phyloP scores from a whole-genome alignment of 2,113 vertebrate genomes.

The Orycteropus afer region DNA sequence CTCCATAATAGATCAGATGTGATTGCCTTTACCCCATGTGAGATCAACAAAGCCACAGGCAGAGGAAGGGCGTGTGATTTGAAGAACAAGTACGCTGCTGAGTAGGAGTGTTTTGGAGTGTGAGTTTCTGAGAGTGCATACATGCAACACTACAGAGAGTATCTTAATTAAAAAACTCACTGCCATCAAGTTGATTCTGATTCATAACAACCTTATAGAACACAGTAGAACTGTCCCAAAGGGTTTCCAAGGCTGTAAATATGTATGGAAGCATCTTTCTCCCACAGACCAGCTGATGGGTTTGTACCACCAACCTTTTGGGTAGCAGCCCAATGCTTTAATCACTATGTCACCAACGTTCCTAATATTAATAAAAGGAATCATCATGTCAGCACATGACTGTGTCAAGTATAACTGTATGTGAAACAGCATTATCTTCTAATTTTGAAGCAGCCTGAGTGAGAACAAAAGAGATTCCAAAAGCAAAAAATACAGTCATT shows the following conservation, averaged over 20 bases:
- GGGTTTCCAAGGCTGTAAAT: too few relatives aligned
- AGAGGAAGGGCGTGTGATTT: slow-evolving; percentile 48
- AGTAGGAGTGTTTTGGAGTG: slow-evolving; percentile 39
- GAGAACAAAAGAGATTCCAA: not conserved
- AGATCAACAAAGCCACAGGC: slow-evolving; percentile 48
- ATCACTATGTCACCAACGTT: too few relatives aligned
- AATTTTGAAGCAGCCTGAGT: slow-evolving; percentile 20
- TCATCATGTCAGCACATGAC: slow-evolving; percentile 47
- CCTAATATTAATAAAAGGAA: slow-evolving; percentile 49
- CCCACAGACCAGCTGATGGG: too few relatives aligned
- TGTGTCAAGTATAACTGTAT: slow-evolving; percentile 33
- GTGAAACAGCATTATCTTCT: slow-evolving; percentile 52
- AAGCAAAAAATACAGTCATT: not conserved
- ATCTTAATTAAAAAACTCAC: too few relatives aligned
- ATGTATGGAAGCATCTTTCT: too few relatives aligned
- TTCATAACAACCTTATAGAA: too few relatives aligned
- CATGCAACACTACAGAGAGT: not conserved
- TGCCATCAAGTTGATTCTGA: too few relatives aligned
- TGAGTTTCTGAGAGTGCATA: slow-evolving; percentile 45
- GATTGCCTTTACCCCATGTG: not conserved
- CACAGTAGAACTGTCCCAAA: too few relatives aligned
- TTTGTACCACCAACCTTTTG: too few relatives aligned
- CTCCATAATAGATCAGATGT: not conserved
- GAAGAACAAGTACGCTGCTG: slow-evolving; percentile 17
- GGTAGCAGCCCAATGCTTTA: too few relatives aligned